phyloP scores from a whole-genome alignment of 2,888 invertebrate genomes.

The Alentia gelatinosa region DNA sequence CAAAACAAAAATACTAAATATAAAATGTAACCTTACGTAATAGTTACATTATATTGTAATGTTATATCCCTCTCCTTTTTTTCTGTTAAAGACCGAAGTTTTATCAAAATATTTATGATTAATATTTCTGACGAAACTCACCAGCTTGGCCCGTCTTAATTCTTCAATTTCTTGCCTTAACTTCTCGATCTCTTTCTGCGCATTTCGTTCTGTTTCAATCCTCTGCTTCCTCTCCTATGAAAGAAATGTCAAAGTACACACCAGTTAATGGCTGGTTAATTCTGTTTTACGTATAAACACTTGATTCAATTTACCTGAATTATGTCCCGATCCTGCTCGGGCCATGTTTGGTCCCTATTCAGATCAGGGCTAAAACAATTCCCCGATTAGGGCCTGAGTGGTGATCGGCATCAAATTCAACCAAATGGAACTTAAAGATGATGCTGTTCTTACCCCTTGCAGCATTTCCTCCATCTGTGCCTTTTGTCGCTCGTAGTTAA shows the following conservation, averaged over 20 bases:
- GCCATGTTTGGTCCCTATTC: no score
- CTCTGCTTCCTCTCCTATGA: conserved; percentile 69
- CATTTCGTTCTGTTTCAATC: conserved; percentile 70
- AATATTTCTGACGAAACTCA: background rate
- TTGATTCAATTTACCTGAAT: no score
- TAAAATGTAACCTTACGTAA: no score
- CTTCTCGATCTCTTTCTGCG: conserved; percentile 72
- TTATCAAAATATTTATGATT: no score
- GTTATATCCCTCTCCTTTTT: background rate
- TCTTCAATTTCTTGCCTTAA: conserved; percentile 72
- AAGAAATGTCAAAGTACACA: conserved; percentile 25
- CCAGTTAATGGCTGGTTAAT: no score
- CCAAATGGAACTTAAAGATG: no score
- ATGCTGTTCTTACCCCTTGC: conserved; percentile 65
- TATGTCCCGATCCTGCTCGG: no score
- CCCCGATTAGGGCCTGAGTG: no score
- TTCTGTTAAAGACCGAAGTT: background rate
- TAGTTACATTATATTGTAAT: background rate
- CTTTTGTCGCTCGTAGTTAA: conserved; percentile 70
- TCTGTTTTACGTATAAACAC: no score
- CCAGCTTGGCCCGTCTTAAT: conserved; percentile 49
- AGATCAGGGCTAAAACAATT: no score
- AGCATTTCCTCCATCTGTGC: conserved; percentile 67
- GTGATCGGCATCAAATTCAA: no score
- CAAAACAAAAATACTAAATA: no score